Evolutionary conservation across 2,797 vertebrate genomes (phyloP), one percentile per base, ranked within the genome.

Genomic region (Pangasius larnaudii): DNA sequence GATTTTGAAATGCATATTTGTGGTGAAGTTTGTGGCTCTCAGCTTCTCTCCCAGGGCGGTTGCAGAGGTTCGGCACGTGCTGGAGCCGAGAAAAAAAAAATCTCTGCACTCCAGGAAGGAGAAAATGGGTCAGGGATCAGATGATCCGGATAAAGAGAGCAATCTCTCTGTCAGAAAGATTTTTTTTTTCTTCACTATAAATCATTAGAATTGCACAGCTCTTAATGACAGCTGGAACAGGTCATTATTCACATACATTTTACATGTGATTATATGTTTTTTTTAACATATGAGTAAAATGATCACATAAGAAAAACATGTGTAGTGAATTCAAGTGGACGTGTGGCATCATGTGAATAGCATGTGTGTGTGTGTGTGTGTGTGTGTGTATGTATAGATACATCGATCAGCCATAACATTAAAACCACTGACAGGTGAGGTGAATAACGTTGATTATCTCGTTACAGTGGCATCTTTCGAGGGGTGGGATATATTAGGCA

Each of bases 1-100:
- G 90, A 90, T 91, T 91, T 91, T 91, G 91, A 91, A 91, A 91
- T 33, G 84, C 72, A 71, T 87, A 87, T 88, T 90, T 85, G 79
- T 53, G 79, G 84, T 84, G n/a, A 82, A 89, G 86, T 86, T 42
- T 72, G 36, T 79, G 58, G 67, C 42, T 85, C 82, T 87, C 63
- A 22, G 65, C 53, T 85, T 83, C n/a, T 83, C 69, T 89, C 88
- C 85, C 74, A 71, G 84, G 88, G 77, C 85, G 59, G n/a, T 63
- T 69, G 61, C 58, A 80, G 85, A 84, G 87, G 77, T 56, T 53
- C 87, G 88, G 84, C 89, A 91, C 86, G 75, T 30, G 88, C 87
- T 67, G 80, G 61, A 90, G 61, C 24, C 51, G 49, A 86, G 88
- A 79, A 53, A 46, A 39, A 61, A 79, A 24, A 81, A 39, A 59